Evolutionary conservation across 2,888 invertebrate genomes (phyloP), one percentile per base, ranked within the genome.

Genomic region (Buathra laborator): DNA sequence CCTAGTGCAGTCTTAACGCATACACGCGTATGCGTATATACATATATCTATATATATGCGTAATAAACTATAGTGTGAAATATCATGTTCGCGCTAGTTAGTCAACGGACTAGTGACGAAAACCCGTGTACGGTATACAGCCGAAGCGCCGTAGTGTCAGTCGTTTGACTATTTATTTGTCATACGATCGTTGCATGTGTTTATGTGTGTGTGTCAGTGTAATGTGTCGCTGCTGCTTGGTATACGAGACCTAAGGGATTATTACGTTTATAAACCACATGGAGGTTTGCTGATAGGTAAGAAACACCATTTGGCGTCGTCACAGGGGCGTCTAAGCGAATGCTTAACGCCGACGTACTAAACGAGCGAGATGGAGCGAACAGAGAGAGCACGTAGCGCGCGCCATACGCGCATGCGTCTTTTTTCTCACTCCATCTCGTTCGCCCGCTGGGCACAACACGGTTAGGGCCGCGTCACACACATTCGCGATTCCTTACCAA

Each of bases 271-370:
- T 46, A n/a, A 56, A 78, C 43, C 76, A 85, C 83, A 83, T 83
- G 85, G 85, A 56, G 71, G 80, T 70, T 76, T 67, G 70, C 75
- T 75, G 71, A 76, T 53, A 81, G 85, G 85, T 85, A 85, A 76
- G 66, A 80, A 79, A 76, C 83, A 83, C 67, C 56, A 79, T 68
- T 85, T 72, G 71, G 78, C 51, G 74, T 80, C 81, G 80, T 84
- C 84, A 70, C 51, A 68, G 74, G 85, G 86, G 84, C 83, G 84
- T 86, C 86, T 75, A 62, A 29, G 24, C 62, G 62, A 72, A 56
- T 64, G 75, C 64, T 71, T 56, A 72, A 44, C 71, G 75, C 62
- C 44, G 43, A 46, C 62, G 51, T 24, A 64, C 43, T 24, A 46
- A 29, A 29, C 37, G 81, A 70, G 84, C 9, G 84, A 83, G 85